These are phyloP conservation scores for Tolypeutes matacus DNA, from an alignment of 2,797 vertebrate species.

Conservation along the genomic window DNA sequence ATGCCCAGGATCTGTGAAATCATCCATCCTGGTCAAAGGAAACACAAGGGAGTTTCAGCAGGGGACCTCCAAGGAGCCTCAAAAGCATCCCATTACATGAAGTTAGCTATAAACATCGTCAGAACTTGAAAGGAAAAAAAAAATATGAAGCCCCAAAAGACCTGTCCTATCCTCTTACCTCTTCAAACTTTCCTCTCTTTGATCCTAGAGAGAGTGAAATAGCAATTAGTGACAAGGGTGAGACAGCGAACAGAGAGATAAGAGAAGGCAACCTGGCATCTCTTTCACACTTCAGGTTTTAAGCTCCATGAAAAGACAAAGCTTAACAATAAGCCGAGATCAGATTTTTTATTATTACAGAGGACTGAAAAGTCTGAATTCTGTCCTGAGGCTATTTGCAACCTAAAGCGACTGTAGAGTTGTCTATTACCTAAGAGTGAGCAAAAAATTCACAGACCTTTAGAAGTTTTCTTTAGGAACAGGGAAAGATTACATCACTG, in stretches of 20 bases:
- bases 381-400: not conserved
- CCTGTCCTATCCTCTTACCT: not conserved
- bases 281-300: not conserved
- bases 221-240: not conserved
- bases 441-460: not conserved
- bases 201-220: not conserved
- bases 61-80: not conserved
- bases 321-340: not conserved
- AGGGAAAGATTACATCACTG: not conserved
- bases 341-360: not conserved
- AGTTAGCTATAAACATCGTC: not conserved
- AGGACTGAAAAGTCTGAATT: not conserved
- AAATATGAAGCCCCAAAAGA: no score
- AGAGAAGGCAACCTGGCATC: not conserved
- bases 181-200: not conserved
- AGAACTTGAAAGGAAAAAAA: not conserved
- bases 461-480: not conserved
- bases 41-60: not conserved
- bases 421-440: not conserved
- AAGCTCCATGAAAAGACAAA: not conserved
- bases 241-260: not conserved
- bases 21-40: not conserved
- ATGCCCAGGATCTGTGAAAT: not conserved
- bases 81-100: not conserved
- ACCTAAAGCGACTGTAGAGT: not conserved